phyloP scores from a whole-genome alignment of 2,113 vertebrate genomes.

The Takifugu bimaculatus region DNA sequence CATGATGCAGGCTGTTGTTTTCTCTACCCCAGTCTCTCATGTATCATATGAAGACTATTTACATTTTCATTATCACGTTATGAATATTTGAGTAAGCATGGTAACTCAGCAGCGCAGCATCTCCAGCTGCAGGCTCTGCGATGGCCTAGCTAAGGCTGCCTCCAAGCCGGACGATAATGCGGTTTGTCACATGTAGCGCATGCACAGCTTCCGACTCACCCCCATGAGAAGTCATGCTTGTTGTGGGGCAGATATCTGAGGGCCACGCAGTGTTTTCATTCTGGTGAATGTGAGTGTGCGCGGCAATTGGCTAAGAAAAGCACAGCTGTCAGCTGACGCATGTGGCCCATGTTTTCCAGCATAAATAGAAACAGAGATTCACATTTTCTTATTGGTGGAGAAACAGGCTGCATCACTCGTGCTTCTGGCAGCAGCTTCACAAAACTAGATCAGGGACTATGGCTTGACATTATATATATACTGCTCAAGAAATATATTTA shows the following conservation, averaged over 20 bases:
- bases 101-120: constrained; percentile 65
- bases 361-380: constrained; percentile 38
- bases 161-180: constrained; percentile 68
- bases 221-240: constrained; percentile 67
- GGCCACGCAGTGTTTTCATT: constrained; percentile 46
- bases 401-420: constrained; percentile 6
- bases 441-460: constrained; percentile 8
- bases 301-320: constrained; percentile 68
- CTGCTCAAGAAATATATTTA: no score
- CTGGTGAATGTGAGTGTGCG: constrained; percentile 44
- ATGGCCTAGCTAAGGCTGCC: constrained; percentile 70
- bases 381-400: constrained; percentile 23
- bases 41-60: constrained; percentile 65
- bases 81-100: constrained; percentile 75
- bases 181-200: constrained; percentile 76
- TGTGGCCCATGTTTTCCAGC: constrained; percentile 62
- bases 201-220: constrained; percentile 67
- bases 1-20: constrained; percentile 44
- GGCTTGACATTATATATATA: background rate
- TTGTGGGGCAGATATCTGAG: constrained; percentile 77
- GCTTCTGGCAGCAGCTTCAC: constrained; percentile 16
- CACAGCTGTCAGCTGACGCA: constrained; percentile 72
- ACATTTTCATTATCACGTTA: constrained; percentile 69
- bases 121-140: constrained; percentile 66
- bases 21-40: constrained; percentile 51